Base-by-base conservation (phyloP, 2,888 invertebrate species). In the Beris morrisii region DNA sequence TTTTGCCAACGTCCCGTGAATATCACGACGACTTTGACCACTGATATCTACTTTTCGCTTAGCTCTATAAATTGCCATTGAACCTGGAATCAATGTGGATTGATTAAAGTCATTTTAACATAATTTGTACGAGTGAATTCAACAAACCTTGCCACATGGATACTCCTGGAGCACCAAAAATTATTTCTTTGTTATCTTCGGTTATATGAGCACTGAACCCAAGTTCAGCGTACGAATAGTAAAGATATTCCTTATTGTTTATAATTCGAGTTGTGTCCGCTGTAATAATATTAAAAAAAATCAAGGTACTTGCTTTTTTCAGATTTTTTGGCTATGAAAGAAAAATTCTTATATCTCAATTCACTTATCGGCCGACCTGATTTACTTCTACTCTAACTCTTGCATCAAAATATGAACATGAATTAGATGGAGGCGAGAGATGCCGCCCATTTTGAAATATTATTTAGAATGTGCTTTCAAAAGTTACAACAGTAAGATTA, bases 161-260 rank as follows among this genome's bases (percentile, higher is more conserved):
- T 22, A 81, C 74, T 2, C 81, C 81, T 0, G 81, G 81, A 0
- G 80, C 79, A 3, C 81, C 81, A 22, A 81, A 78, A 0, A 81
- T 70, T 57, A 81, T 77, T 70, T 81, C 77, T 30, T 78, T 75
- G 64, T 79, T 77, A 53, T 81, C 76, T 15, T 76, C 77, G 0
- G 77, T 76, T 0, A 80, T 73, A 68, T 81, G 81, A 0, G 76
- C 81, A 68, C 80, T 80, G 6, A 81, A 66, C 0, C 81, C 81
- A 70, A 78, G 75, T 66, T 81, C 79, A 5, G 75, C 80, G 65
- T 76, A 74, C 69, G 79, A 78, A 44, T 81, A 77, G 64, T 75
- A 77, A 63, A 67, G 69, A 58, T 61, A 61, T 38, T 65, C 64
- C 7, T 45, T 52, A n/a, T 48, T 52, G 30, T 61, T 61, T 13